Percentiles rank a stretch among this genome's conserved stretches.
These are phyloP conservation scores for Sclerodermus sp. DNA, from an alignment of 2,888 invertebrate species.

Conservation along the genomic window DNA sequence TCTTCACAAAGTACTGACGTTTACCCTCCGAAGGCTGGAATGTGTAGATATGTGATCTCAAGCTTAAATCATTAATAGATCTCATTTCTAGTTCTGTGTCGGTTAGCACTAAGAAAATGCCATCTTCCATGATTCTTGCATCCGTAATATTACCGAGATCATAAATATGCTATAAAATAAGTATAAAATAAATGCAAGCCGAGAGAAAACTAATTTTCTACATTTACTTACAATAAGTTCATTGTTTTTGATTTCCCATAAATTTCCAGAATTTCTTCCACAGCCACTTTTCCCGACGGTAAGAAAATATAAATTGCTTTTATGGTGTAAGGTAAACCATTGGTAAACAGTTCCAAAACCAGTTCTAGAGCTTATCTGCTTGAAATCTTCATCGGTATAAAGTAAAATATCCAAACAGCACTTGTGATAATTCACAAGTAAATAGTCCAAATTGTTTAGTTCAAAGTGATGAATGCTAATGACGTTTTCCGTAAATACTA, in stretches of 20 bases:
- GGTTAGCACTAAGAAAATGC: slow-evolving; percentile 24
- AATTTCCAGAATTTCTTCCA: slow-evolving; percentile 46
- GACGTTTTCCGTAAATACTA: slow-evolving; percentile 42
- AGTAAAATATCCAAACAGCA: slow-evolving; percentile 58
- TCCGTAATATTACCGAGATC: slow-evolving; percentile 34
- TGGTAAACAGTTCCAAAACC: slow-evolving; percentile 59
- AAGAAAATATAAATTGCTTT: slow-evolving; percentile 51
- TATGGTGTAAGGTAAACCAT: slow-evolving; percentile 52
- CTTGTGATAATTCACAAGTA: slow-evolving; percentile 53
- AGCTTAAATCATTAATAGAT: slow-evolving; percentile 19
- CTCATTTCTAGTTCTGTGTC: slow-evolving; percentile 20
- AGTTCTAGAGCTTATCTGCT: slow-evolving; percentile 33
- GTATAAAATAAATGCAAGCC: not conserved
- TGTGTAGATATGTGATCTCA: not conserved
- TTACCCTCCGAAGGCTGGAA: too few species aligned
- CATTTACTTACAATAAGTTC: slow-evolving; percentile 42
- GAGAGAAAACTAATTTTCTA: not conserved
- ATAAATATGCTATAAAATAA: slow-evolving; percentile 29
- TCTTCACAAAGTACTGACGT: too few species aligned
- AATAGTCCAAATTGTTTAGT: slow-evolving; percentile 43
- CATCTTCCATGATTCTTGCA: slow-evolving; percentile 22
- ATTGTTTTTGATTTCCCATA: slow-evolving; percentile 55
- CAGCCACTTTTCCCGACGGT: slow-evolving; percentile 45
- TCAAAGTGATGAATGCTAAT: slow-evolving; percentile 47
- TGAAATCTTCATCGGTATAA: slow-evolving; percentile 50